Base-by-base conservation (phyloP, 53 echinoderm and acorn worm species). In the Astropecten irregularis region DNA sequence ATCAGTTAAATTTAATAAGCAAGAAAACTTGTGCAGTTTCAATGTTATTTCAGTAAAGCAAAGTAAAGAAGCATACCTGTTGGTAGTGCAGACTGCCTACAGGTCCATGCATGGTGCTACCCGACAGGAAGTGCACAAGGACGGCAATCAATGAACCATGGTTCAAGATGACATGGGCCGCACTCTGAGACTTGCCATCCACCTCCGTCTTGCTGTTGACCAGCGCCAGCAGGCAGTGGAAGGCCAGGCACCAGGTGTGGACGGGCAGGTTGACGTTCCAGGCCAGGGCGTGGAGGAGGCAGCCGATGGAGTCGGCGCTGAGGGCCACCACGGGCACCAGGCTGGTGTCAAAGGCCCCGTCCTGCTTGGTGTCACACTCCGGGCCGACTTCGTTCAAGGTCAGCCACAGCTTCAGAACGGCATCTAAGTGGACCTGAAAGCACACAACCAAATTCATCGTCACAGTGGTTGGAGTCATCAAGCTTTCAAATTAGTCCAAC, bases 211-310 rank as follows among this genome's bases (percentile, higher is more conserved):
- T 87, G 49, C 84, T 85, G 81, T 97, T 97, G 28, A 90, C 88
- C 69, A 95, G 83, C 4, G 88, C 87, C 23, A 92, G 83, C 53
- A 97, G 84, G 9, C 88, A 63, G 36, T 95, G 92, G 90, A 97
- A 97, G 8, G 95, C 90, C 49, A 92, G 68, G 49, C 94, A 97
- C 99, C 99, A 97, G 5, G 90, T 95, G 62, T 87, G 92, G 48
- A 95, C 92, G 18, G 88, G 90, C 36, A 95, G 82, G 61, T 85
- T 92, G 36, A 86, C 81, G 29, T 90, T 90, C 84, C 84, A 85
- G 22, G 90, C 86, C 10, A 99, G 85, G 27, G 95, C 82, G 49
- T 88, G 83, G 37, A 99, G 72, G 13, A 99, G 61, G 58, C 89
- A 88, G 34, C 85, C 88, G 52, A 95, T 82, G 26, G 99, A 92